Evolutionary conservation across 2,113 vertebrate species (phyloP).

Genomic region (Anolis carolinensis): DNA sequence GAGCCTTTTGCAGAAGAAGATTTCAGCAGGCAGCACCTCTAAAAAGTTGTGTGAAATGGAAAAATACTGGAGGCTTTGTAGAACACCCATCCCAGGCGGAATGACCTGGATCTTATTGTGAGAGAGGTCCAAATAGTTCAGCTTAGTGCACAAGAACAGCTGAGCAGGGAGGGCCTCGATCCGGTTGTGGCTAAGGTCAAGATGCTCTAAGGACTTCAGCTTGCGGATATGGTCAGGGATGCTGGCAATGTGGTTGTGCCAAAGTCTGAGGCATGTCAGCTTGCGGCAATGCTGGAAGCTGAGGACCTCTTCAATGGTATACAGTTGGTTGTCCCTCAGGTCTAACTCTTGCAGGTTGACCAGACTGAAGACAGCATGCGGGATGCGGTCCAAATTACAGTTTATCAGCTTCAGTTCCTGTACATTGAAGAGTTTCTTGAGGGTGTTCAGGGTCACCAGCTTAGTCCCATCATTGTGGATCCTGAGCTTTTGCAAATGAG

Average conservation of each 20-base stretch:
- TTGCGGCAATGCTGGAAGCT: slow-evolving; percentile 89
- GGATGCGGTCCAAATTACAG: slow-evolving; percentile 87
- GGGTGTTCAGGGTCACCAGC: slow-evolving; percentile 81
- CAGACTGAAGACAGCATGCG: slow-evolving; percentile 87
- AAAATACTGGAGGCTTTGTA: slow-evolving; percentile 83
- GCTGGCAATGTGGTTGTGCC: slow-evolving; percentile 87
- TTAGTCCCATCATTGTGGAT: slow-evolving; percentile 82
- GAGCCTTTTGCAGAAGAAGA: slow-evolving; percentile 86
- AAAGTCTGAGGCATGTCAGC: slow-evolving; percentile 80
- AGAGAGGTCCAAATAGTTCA: slow-evolving; percentile 86
- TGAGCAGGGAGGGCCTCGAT: slow-evolving; percentile 79
- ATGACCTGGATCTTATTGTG: slow-evolving; percentile 82
- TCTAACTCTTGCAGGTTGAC: slow-evolving; percentile 84
- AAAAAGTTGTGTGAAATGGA: slow-evolving; percentile 82
- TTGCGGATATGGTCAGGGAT: slow-evolving; percentile 87
- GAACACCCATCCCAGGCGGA: slow-evolving; percentile 81
- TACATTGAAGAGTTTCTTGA: slow-evolving; percentile 83
- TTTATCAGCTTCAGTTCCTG: slow-evolving; percentile 80
- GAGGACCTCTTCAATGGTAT: slow-evolving; percentile 88
- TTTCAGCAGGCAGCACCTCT: slow-evolving; percentile 83
- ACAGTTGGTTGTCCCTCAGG: slow-evolving; percentile 85
- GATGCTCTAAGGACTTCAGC: slow-evolving; percentile 80
- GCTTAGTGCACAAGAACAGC: slow-evolving; percentile 82
- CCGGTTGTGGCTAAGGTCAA: slow-evolving; percentile 87
- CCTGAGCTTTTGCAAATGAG: slow-evolving; percentile 79